These are phyloP conservation scores for Brachyptera risi DNA, from an alignment of 2,888 invertebrate genomes.

Conservation along the genomic window DNA sequence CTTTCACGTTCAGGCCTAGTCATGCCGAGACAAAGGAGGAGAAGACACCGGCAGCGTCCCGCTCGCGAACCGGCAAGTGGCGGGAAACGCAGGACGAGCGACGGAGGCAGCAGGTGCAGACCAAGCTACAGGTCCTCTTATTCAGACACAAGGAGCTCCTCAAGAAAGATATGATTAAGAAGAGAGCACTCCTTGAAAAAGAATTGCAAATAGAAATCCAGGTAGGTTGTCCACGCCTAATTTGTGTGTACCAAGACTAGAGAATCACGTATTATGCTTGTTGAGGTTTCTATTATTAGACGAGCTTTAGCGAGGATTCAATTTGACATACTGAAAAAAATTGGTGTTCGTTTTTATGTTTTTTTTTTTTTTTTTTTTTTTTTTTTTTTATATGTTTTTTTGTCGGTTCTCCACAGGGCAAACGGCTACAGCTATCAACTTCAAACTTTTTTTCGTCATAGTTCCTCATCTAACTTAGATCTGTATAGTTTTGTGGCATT, in stretches of 20 bases:
- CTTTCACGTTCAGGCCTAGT: not conserved
- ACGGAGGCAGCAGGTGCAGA: conserved; percentile 51
- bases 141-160: conserved; percentile 87
- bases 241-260: too few relatives aligned
- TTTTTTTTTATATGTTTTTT: too few relatives aligned
- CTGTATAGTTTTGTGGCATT: too few relatives aligned
- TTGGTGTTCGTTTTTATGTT: too few relatives aligned
- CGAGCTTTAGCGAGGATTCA: too few relatives aligned
- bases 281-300: too few relatives aligned
- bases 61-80: conserved; percentile 42
- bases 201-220: conserved; percentile 88
- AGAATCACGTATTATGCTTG: too few relatives aligned
- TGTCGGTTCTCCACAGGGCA: too few relatives aligned
- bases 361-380: too few relatives aligned
- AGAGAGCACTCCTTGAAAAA: conserved; percentile 81
- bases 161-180: conserved; percentile 90
- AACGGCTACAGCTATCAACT: too few relatives aligned
- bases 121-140: conserved; percentile 66
- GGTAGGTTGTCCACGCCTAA: conserved; percentile 48
- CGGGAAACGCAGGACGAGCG: conserved; percentile 50
- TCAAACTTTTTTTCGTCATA: too few relatives aligned
- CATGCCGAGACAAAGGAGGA: conserved; percentile 17
- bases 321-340: not conserved
- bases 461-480: too few relatives aligned
- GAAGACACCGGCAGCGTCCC: conserved; percentile 9